Base-by-base conservation (phyloP, 2,113 vertebrate species). In the Phalacrocorax carbo region DNA sequence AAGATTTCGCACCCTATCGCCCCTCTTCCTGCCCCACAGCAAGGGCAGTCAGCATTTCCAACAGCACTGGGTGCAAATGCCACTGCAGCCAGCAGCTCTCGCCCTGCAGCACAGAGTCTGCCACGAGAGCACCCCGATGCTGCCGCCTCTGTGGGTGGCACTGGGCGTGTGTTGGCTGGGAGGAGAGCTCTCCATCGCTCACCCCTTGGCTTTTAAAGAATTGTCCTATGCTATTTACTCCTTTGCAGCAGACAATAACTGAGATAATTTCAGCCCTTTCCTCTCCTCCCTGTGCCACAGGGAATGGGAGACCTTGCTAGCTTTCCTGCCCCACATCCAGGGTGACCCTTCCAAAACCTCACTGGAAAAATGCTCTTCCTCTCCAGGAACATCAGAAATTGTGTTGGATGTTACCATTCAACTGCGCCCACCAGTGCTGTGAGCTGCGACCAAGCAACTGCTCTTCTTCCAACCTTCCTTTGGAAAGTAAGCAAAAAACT, bases 41-140 rank as follows among this genome's bases (percentile, higher is more conserved):
- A 21, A 26, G 3, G 32, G 29, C 70, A 34, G 16, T 13, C 68
- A 11, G 25, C 23, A 13, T 22, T 87, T 60, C 87, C 68, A 60
- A 5, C 10, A 2, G 42, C 40, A 20, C 1, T 1, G 7, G 57
- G 40, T 84, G 29, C 52, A 57, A 55, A 77, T 12, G 10, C 55
- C 40, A 7, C 70, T 2, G 7, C 61, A 29, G 32, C 27, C 61
- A 38, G 46, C 70, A 61, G 46, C 52, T 51, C 27, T 29, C 11
- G 2, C 13, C 30, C 38, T 18, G 5, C 0, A 3, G 42, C 57
- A 58, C 48, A 66, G 19, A 36, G 32, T 78, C 36, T 86, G 52
- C 40, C 14, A 1, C 46, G 0, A 3, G 32, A n/a, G 25, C 61
- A 46, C 36, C 60, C 61, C 8, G 0, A 23, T 6, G 38, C 52